Percentiles rank a stretch among this genome's conserved stretches.
Evolutionary conservation across 1,140 invertebrate species (phyloP).

Genomic region (Olivierus martensii): DNA sequence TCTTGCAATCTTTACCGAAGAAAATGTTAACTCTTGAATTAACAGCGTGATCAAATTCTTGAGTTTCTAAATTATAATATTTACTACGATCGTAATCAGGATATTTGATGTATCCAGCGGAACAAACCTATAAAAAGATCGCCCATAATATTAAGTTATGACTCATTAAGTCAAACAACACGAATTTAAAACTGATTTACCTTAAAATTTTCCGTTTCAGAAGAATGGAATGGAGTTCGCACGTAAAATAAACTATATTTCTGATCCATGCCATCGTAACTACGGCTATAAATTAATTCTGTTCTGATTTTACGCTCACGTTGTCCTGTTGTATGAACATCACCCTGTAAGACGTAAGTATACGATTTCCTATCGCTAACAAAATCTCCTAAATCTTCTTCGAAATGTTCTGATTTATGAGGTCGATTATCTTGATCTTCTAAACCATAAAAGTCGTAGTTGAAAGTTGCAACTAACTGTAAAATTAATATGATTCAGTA

Average conservation of each 20-base stretch:
- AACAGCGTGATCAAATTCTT: neutral
- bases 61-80: neutral
- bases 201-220: conserved; percentile 6
- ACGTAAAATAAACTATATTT: conserved; percentile 14
- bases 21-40: neutral
- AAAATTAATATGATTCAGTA: neutral
- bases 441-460: neutral
- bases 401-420: neutral
- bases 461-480: neutral
- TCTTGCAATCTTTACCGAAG: neutral
- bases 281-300: neutral
- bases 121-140: conserved; percentile 6
- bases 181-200: conserved; percentile 3
- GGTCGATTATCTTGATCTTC: neutral
- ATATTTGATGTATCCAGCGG: conserved; percentile 7
- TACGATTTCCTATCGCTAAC: neutral
- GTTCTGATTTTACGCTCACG: conserved; percentile 3
- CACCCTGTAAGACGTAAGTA: conserved; percentile 2
- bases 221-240: conserved; percentile 9
- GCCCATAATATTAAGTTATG: too few species aligned
- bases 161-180: too few species aligned
- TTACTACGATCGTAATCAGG: neutral
- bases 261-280: neutral
- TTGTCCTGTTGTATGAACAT: conserved; percentile 1
- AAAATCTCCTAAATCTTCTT: neutral